Evolutionary conservation across 1,140 invertebrate genomes (phyloP).

Genomic region (Saxidomus purpurata): DNA sequence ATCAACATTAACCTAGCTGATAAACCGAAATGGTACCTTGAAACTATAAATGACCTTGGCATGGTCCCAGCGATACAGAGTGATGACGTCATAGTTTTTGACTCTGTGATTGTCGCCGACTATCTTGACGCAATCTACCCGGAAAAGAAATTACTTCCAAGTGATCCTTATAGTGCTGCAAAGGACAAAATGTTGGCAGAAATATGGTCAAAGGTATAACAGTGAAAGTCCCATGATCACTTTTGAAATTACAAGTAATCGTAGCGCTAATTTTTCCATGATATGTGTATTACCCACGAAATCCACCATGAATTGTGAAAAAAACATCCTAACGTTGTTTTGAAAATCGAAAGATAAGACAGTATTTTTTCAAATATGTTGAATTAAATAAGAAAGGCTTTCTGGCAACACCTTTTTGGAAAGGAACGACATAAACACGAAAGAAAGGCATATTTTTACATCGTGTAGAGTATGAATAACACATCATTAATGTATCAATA

Average conservation of each 20-base stretch:
- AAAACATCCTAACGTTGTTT: too few relatives aligned
- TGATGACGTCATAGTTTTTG: constrained; percentile 90
- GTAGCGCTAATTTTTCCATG: too few relatives aligned
- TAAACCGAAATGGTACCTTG: constrained; percentile 94
- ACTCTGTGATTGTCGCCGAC: constrained; percentile 94
- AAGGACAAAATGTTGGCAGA: constrained; percentile 15
- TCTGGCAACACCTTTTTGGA: too few relatives aligned
- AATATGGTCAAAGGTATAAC: constrained; percentile 14
- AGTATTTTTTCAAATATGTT: too few relatives aligned
- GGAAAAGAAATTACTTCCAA: constrained; percentile 88
- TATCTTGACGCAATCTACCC: constrained; percentile 94
- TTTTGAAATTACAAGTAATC: neutral
- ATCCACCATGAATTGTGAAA: too few relatives aligned
- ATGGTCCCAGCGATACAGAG: constrained; percentile 94
- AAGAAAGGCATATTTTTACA: too few relatives aligned
- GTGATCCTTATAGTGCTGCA: constrained; percentile 2
- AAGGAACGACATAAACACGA: too few relatives aligned
- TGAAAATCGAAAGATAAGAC: too few relatives aligned
- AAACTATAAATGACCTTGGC: constrained; percentile 90
- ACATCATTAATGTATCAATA: too few relatives aligned
- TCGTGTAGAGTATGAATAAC: too few relatives aligned
- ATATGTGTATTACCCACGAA: too few relatives aligned
- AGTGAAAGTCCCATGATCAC: neutral
- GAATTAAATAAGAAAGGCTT: too few relatives aligned
- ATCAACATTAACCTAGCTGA: constrained; percentile 93